Base-by-base conservation (phyloP, 2,113 vertebrate genomes). In the Athene cunicularia region DNA sequence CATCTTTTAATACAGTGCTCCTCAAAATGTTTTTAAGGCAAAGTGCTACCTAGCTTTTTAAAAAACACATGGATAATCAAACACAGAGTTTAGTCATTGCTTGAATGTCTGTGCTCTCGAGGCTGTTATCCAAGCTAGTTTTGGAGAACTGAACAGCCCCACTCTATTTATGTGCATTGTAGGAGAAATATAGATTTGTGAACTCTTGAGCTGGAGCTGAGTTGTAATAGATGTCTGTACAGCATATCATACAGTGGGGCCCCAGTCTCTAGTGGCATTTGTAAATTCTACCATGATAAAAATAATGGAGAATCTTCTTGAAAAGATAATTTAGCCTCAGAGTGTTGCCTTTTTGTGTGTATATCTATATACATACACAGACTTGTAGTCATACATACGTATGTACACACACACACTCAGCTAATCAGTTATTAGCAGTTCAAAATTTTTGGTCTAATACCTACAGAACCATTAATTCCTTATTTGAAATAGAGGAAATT, bases 241-340 rank as follows among this genome's bases (percentile, higher is more conserved):
- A 89, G 80, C 52, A 12, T 74, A 85, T 91, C 66, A 23, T 94
- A 68, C 28, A 75, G 66, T 72, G 89, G 58, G 83, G 91, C 91
- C 95, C 89, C 94, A 73, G 53, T 60, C 66, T 93, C 66, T 80
- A 52, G 28, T 52, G 84, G 52, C 24, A 28, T 85, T 91, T 94
- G 24, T 75, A 96, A 72, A 91, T 89, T 93, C 33, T 94, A 82
- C 37, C 28, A n/a, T 87, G 89, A 94, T 89, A 89, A 91, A 95
- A 93, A 70, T 81, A 89, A 84, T 92, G 50, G 60, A 75, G 66
- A 89, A 64, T 95, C 66, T 94, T 79, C 39, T 70, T 93, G 58
- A 88, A 91, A 84, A 81, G 32, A 68, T 67, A 91, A 88, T 79
- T 81, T 80, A 91, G 45, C 50, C 68, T 95, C n/a, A 73, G 95